Base-by-base conservation (phyloP, 2,797 vertebrate species). In the Molothrus aeneus region DNA sequence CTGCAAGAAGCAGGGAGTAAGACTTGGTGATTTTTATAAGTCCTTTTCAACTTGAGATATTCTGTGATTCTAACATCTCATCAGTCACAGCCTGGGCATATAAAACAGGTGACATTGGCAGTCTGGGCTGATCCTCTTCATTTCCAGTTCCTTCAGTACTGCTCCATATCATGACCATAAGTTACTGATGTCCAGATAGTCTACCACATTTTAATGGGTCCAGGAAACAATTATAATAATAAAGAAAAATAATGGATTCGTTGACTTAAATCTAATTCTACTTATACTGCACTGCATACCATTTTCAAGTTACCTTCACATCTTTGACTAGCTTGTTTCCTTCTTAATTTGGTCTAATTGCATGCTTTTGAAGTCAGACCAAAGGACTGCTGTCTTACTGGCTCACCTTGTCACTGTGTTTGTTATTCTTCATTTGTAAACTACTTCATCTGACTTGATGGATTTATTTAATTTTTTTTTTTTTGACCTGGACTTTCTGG, bases 281-380 rank as follows among this genome's bases (percentile, higher is more conserved):
- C n/a, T 56, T 32, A 14, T 20, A 22, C 63, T 65, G 47, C 7
- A n/a, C 20, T 68, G 24, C 45, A 10, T 60, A 54, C 11, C 1
- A 16, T 75, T 85, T 92, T 74, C 10, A 28, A 10, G 38, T 92
- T 71, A 66, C 29, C 32, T 40, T 59, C 36, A 43, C 9, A 13
- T 70, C 15, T 91, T 68, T 80, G 51, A 73, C 51, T 72, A 60
- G 10, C 45, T 92, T 83, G 17, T 92, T 94, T 91, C 56, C 36
- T 84, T 92, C 88, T 91, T 85, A 66, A 85, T 87, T 85, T 70
- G 15, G 11, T 73, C 68, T 91, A 87, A 92, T 88, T 79, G 50
- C 29, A 36, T 71, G 16, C 24, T 66, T 93, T 82, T 95, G 64
- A 91, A 95, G 32, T 70, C 60, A 87, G 71, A 84, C 81, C 81